A percentile compares a stretch with the other conserved stretches of the same genome.
phyloP scores from a whole-genome alignment of 2,888 invertebrate species.

The Tanypteryx hageni region DNA sequence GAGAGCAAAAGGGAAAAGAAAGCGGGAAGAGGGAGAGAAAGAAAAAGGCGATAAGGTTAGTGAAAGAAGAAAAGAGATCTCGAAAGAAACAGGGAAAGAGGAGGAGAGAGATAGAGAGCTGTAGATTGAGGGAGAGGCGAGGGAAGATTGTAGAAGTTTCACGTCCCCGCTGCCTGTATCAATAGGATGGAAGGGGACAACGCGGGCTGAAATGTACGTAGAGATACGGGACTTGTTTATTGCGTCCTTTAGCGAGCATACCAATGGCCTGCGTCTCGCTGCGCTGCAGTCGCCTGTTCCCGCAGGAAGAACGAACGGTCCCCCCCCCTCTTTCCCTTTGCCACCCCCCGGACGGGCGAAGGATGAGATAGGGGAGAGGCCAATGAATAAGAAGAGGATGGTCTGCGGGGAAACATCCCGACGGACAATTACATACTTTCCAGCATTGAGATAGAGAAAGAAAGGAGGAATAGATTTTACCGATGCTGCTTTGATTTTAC shows the following conservation, averaged over 20 bases:
- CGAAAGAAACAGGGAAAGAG: not conserved
- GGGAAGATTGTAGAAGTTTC: not conserved
- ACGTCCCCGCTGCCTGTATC: not conserved
- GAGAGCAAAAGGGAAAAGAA: not conserved
- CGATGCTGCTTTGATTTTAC: not conserved
- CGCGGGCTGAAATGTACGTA: slow-evolving; percentile 21
- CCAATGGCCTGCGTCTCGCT: not conserved
- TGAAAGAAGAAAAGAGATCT: not conserved
- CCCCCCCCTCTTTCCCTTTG: not conserved
- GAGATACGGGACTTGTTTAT: slow-evolving; percentile 20
- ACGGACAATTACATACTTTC: slow-evolving; percentile 19
- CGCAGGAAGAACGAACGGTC: slow-evolving; percentile 13
- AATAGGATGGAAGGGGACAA: not conserved
- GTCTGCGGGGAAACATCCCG: not conserved
- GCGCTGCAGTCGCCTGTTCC: slow-evolving; percentile 33
- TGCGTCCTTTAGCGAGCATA: slow-evolving; percentile 3
- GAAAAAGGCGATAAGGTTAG: not conserved
- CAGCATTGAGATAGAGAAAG: not conserved
- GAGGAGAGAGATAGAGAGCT: not conserved
- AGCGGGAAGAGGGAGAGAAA: not conserved
- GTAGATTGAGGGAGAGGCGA: not conserved
- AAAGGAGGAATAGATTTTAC: not conserved
- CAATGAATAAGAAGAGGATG: not conserved
- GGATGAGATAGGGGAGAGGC: not conserved
- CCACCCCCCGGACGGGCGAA: too few relatives aligned